Conservation (phyloP, 2,797 vertebrate species). For the Somateria mollissima region DNA sequence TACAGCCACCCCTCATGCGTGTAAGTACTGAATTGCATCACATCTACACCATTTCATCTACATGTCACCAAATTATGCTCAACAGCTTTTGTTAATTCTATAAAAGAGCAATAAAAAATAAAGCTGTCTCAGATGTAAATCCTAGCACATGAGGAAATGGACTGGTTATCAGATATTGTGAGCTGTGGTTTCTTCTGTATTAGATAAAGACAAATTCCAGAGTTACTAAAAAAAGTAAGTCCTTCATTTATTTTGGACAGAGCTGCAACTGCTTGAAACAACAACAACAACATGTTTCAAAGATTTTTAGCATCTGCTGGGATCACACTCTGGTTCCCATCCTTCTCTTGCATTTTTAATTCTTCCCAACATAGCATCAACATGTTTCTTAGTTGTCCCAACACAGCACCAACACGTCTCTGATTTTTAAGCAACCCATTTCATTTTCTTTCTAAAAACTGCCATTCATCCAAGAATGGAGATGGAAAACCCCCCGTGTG, state of each 20-base stretch:
- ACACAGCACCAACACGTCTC: background rate
- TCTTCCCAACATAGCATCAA: background rate
- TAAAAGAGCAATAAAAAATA: background rate
- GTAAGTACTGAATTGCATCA: background rate
- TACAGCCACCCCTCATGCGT: background rate
- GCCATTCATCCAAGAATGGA: background rate
- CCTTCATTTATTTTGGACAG: background rate
- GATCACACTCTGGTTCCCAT: background rate
- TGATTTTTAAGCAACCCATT: background rate
- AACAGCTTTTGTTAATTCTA: background rate
- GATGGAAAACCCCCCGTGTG: background rate
- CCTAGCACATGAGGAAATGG: background rate
- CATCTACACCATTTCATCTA: background rate
- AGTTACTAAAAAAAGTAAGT: background rate
- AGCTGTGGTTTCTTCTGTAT: background rate
- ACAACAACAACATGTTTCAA: background rate
- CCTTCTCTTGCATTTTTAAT: background rate
- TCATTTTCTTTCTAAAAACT: background rate
- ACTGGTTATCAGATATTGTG: background rate
- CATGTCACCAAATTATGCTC: background rate
- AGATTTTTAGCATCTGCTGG: background rate
- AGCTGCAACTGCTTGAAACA: background rate
- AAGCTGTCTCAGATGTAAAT: background rate
- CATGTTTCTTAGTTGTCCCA: background rate
- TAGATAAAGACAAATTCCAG: background rate